Base-by-base conservation (phyloP, 2,888 invertebrate genomes). In the Zeuzera pyrina region DNA sequence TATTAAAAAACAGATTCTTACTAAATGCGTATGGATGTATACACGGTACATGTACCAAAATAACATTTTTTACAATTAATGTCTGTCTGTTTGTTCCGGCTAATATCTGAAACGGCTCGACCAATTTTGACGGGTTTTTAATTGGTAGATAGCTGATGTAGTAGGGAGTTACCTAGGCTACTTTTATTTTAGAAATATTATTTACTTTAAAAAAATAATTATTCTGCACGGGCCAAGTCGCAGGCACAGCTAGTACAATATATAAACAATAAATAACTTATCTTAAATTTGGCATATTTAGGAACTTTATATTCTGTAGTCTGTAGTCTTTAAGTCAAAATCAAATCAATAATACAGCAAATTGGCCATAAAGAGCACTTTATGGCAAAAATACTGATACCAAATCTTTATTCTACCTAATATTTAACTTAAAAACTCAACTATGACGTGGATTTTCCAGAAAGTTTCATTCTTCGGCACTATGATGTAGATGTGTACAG, bases 141-240 rank as follows among this genome's bases (percentile, higher is more conserved):
- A 28, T n/a, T 15, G 28, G 28, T 5, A 28, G 28, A 28, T 28
- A 28, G 28, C 28, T 28, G 14, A 28, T 28, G 15, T 28, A 28
- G 13, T 15, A 15, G n/a, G 15, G 14, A 28, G 28, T 28, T n/a
- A 28, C 28, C 15, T 28, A 14, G 15, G 15, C 28, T 28, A 28
- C 28, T 28, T 15, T 28, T 15, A 23, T 23, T n/a, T 10, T 23
- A 23, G 24, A 7, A 32, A 6, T 21, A 27, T 16, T 16, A 16
- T 16, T 16, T 16, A 16, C 16, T 16, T 16, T 16, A 5, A 16
- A 16, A 16, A 16, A 16, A 16, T 16, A 5, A 16, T 16, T 16
- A 16, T 16, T 16, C 16, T 16, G 16, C 16, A 16, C 16, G 16
- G 16, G 16, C 16, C 16, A 16, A 16, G 16, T 16, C 16, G 16